Base-by-base conservation (phyloP, 1,140 invertebrate species). In the Lucilia sericata region DNA sequence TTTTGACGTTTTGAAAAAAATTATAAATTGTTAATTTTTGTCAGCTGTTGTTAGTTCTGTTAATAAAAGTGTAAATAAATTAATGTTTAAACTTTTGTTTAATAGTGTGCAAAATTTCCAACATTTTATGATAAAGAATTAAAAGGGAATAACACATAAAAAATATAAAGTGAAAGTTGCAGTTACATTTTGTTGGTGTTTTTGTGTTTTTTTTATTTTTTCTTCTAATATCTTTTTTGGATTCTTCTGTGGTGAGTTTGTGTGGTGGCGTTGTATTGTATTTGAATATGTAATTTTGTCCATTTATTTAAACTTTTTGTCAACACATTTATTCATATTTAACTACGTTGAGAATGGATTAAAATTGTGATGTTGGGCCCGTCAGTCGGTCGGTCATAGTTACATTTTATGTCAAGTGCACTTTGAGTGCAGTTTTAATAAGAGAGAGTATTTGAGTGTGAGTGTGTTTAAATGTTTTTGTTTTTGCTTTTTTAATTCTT, bases 391-490 rank as follows among this genome's bases (percentile, higher is more conserved):
- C 10, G 42, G 42, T 49, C 19, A 9, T 19, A 25, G 42, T 80
- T 80, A 47, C 76, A 19, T 80, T 80, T 25, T 80, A 49, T 80
- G 76, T 51, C 76, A 80, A 80, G 76, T 80, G 76, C 76, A 80
- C 47, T 51, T 80, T 51, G 13, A 80, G 76, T 80, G 42, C 76
- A 80, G 75, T 78, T 70, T 70, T 70, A 25, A 19, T 9, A 5
- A 60, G 55, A 10, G 65, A 21, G 17, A 9, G 65, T 70, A 14
- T 60, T 17, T 17, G 51, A 19, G 65, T 70, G 65, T n/a, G 21
- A 0, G 12, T 70, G n/a, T 70, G 65, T 21, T 1, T 17, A 60
- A 60, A 60, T 60, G 14, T 60, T 60, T 19, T 55, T 55, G 51
- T 19, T 25, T 70, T 70, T 70, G 9, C 65, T 70, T 25, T 70